These are phyloP conservation scores for Muscidifurax raptorellus DNA, from an alignment of 1,140 invertebrate species.

Conservation along the genomic window DNA sequence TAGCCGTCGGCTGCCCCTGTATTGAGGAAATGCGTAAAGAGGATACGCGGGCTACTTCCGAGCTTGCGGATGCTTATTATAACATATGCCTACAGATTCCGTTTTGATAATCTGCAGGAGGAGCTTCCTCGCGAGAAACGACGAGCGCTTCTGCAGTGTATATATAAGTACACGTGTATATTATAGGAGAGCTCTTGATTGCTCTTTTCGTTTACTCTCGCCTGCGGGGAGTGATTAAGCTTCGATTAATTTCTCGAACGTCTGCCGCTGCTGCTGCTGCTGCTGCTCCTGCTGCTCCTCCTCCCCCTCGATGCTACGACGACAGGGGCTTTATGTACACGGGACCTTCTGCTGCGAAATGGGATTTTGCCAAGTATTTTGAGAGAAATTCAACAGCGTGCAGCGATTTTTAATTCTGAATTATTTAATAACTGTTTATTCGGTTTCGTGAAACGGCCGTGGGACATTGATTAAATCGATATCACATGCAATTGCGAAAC, in stretches of 20 bases:
- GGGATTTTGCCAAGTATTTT: neutral
- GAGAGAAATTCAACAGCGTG: neutral
- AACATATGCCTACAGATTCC: neutral
- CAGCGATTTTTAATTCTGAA: neutral
- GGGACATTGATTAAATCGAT: too few relatives aligned
- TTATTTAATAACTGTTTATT: neutral
- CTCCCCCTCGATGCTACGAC: neutral
- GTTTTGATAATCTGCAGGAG: neutral
- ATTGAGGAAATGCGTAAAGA: too few relatives aligned
- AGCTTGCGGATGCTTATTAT: neutral
- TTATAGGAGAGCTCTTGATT: conserved; percentile 3
- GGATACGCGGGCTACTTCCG: neutral
- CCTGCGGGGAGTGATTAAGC: conserved; percentile 17
- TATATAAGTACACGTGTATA: neutral
- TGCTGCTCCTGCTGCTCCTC: neutral
- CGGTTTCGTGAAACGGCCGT: too few relatives aligned
- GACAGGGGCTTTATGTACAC: neutral
- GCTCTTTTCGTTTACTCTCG: conserved; percentile 28
- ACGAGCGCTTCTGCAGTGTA: neutral
- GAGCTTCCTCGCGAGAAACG: neutral
- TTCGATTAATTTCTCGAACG: conserved; percentile 38
- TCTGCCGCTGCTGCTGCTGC: neutral
- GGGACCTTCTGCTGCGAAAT: neutral
- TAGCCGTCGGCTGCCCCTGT: neutral
- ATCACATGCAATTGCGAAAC: too few relatives aligned